A percentile compares a stretch with the other conserved stretches of the same genome.
Conservation (phyloP, 1,140 invertebrate species). For the Drosophila novamexicana region DNA sequence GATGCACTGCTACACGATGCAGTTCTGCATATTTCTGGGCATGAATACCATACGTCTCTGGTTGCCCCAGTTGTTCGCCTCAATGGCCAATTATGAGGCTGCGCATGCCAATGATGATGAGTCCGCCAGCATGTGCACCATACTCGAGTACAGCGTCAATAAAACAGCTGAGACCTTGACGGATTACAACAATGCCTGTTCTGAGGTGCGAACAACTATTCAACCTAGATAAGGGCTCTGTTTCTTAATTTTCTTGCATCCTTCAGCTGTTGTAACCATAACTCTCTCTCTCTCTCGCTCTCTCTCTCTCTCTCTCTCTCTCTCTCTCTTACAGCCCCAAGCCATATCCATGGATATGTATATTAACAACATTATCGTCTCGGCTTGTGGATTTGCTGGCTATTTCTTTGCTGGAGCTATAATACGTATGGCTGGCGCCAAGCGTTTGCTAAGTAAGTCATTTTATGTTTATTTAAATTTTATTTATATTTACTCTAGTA, state of each 20-base stretch:
- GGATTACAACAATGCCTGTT: conserved; percentile 55
- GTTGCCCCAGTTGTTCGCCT: conserved; percentile 81
- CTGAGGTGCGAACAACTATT: conserved; percentile 33
- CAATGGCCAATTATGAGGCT: conserved; percentile 71
- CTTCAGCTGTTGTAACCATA: no score
- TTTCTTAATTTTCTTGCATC: conserved; percentile 1
- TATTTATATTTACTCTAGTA: no score
- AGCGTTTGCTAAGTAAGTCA: conserved; percentile 82
- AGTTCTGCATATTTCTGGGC: conserved; percentile 79
- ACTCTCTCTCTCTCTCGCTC: not conserved
- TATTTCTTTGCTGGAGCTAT: conserved; percentile 85
- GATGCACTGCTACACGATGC: conserved; percentile 72
- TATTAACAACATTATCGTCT: conserved; percentile 86
- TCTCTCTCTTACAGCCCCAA: conserved; percentile 43
- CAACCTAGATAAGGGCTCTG: not conserved
- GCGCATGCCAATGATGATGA: conserved; percentile 24
- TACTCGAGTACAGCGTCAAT: conserved; percentile 78
- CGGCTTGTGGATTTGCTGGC: conserved; percentile 85
- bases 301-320: not conserved
- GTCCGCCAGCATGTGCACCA: conserved; percentile 71
- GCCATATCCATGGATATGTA: conserved; percentile 85
- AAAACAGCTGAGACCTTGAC: conserved; percentile 56
- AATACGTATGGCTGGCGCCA: conserved; percentile 85
- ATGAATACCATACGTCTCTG: conserved; percentile 82
- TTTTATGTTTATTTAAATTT: not conserved